Evolutionary conservation across 2,888 invertebrate genomes (phyloP).

Genomic region (Dione vanillae): DNA sequence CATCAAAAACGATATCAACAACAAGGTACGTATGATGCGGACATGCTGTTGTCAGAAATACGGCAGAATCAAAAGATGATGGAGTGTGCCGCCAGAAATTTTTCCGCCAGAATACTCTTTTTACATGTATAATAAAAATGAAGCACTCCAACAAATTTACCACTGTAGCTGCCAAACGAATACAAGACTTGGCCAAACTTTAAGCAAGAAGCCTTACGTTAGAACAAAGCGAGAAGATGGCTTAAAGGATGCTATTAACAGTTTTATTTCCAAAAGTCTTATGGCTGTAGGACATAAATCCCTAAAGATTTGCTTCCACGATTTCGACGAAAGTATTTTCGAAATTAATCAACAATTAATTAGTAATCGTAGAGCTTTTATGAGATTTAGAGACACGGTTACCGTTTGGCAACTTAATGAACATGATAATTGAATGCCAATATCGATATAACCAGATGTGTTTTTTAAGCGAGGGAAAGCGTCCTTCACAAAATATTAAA

Average conservation of each 20-base stretch:
- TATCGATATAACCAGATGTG: constrained; percentile 63
- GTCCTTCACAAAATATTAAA: constrained; percentile 47
- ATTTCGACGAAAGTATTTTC: constrained; percentile 70
- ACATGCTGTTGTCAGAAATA: constrained; percentile 60
- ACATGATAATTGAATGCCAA: constrained; percentile 53
- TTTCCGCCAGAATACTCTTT: constrained; percentile 43
- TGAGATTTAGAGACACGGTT: constrained; percentile 65
- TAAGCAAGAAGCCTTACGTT: constrained; percentile 59
- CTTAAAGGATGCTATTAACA: constrained; percentile 61
- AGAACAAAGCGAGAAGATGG: constrained; percentile 65
- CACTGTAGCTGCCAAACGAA: constrained; percentile 52
- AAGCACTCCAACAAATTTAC: constrained; percentile 55
- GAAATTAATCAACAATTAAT: constrained; percentile 72
- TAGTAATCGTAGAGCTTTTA: constrained; percentile 67
- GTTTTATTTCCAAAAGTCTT: constrained; percentile 63
- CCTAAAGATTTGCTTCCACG: constrained; percentile 67
- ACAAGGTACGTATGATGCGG: constrained; percentile 58
- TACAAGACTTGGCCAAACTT: constrained; percentile 59
- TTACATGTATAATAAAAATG: constrained; percentile 49
- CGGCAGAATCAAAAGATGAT: constrained; percentile 61
- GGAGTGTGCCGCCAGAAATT: constrained; percentile 56
- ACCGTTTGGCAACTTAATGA: constrained; percentile 60
- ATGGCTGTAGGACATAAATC: constrained; percentile 60
- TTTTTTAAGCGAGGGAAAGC: constrained; percentile 54
- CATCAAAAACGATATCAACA: constrained; percentile 60